Evolutionary conservation across 2,797 vertebrate species (phyloP).

Genomic region (Artibeus lituratus): DNA sequence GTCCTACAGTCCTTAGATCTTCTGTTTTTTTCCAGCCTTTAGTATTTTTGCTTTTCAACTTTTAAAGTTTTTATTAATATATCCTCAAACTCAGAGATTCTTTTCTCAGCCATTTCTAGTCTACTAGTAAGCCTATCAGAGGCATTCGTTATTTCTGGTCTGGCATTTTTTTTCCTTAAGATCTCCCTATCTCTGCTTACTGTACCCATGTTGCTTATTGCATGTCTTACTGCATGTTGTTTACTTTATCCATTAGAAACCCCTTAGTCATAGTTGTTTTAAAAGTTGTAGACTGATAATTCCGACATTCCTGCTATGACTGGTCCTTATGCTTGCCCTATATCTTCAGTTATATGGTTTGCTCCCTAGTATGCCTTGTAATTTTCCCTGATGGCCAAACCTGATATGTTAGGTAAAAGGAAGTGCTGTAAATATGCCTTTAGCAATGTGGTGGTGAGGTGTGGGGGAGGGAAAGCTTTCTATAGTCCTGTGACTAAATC

Average conservation of each 20-base stretch:
- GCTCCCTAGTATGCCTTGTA: not conserved
- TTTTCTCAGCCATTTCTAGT: not conserved
- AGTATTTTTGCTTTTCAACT: not conserved
- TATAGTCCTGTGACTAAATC: not conserved
- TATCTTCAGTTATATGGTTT: not conserved
- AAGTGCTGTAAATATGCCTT: not conserved
- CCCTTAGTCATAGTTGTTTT: not conserved
- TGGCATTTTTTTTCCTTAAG: not conserved
- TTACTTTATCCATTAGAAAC: not conserved
- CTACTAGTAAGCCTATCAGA: not conserved
- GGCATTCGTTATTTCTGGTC: not conserved
- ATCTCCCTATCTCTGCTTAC: not conserved
- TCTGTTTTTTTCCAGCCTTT: not conserved
- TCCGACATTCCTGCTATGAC: not conserved
- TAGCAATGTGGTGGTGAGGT: not conserved
- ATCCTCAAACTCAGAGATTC: not conserved
- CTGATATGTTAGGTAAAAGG: not conserved
- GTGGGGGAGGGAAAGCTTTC: not conserved
- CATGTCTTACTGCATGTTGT: not conserved
- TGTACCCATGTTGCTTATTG: not conserved
- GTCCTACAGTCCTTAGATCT: not conserved
- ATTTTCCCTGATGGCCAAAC: not conserved
- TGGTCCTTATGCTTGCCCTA: not conserved
- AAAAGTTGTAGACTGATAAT: not conserved
- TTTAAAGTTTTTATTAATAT: not conserved